phyloP scores from a whole-genome alignment of 2,888 invertebrate species.

The Cistogaster globosa region DNA sequence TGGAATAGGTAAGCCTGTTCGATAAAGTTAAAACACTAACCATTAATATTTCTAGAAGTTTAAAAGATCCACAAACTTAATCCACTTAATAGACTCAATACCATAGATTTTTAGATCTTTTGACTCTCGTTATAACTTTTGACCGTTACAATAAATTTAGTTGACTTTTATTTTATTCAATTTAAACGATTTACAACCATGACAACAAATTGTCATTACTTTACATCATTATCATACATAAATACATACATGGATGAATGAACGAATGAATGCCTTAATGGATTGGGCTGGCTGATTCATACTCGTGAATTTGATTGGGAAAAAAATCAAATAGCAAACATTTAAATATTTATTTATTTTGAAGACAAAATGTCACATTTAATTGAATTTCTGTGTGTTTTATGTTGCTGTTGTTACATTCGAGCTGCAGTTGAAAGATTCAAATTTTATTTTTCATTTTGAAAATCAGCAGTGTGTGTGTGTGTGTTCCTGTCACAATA shows the following conservation, averaged over 20 bases:
- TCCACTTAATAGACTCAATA: not conserved
- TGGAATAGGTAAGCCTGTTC: no score
- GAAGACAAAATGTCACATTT: constrained; percentile 73
- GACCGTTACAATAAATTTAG: constrained; percentile 46
- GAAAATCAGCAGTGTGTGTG: constrained; percentile 8
- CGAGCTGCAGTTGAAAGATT: constrained; percentile 10
- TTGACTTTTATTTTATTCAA: constrained; percentile 48
- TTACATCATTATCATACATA: constrained; percentile 64
- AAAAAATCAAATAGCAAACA: constrained; percentile 58
- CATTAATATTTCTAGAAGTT: no score
- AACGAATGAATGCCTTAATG: not conserved
- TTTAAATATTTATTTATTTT: constrained; percentile 61
- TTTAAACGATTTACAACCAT: constrained; percentile 59
- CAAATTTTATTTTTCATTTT: constrained; percentile 26
- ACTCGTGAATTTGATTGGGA: constrained; percentile 34
- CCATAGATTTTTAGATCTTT: constrained; percentile 12
- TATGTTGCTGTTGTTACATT: constrained; percentile 15
- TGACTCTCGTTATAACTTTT: constrained; percentile 28
- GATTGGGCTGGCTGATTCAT: constrained; percentile 24
- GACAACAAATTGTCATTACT: constrained; percentile 67
- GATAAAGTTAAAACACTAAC: no score
- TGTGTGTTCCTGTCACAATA: constrained; percentile 64
- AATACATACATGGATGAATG: not conserved
- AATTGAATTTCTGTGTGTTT: constrained; percentile 78
- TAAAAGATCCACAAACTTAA: not conserved